These are phyloP conservation scores for Calypte anna DNA, from an alignment of 2,113 vertebrate genomes.

Conservation along the genomic window DNA sequence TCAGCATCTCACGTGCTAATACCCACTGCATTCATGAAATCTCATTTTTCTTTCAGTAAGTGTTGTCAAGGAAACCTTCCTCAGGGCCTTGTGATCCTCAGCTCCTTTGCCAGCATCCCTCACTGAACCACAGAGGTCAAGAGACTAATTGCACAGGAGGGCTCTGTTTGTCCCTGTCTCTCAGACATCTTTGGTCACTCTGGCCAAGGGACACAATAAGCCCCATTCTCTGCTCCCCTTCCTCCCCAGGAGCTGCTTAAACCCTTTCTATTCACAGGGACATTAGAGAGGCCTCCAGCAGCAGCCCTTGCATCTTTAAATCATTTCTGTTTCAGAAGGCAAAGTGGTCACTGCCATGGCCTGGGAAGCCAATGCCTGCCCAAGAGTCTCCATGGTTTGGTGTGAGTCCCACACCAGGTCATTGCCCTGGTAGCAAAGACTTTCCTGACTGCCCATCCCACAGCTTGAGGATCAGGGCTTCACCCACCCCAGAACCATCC, in stretches of 20 bases:
- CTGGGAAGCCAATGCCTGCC: neutral
- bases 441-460: neutral
- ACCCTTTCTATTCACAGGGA: neutral
- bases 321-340: neutral
- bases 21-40: neutral
- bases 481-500: neutral
- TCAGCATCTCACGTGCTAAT: neutral
- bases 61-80: conserved; percentile 74
- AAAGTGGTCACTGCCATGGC: neutral
- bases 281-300: neutral
- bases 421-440: neutral
- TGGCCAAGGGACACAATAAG: neutral
- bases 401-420: neutral
- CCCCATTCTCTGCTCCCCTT: conserved; percentile 4
- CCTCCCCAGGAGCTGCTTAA: neutral
- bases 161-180: conserved; percentile 27
- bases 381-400: neutral
- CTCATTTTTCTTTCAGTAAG: conserved; percentile 51
- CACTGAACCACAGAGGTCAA: conserved; percentile 43
- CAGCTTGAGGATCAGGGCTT: neutral
- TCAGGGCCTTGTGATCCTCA: conserved; percentile 30
- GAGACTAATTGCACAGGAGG: conserved; percentile 61
- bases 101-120: conserved; percentile 35
- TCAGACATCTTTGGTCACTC: conserved; percentile 15
- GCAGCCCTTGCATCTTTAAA: neutral